phyloP scores from a whole-genome alignment of 2,797 vertebrate species.

The Darevskia nairensis region DNA sequence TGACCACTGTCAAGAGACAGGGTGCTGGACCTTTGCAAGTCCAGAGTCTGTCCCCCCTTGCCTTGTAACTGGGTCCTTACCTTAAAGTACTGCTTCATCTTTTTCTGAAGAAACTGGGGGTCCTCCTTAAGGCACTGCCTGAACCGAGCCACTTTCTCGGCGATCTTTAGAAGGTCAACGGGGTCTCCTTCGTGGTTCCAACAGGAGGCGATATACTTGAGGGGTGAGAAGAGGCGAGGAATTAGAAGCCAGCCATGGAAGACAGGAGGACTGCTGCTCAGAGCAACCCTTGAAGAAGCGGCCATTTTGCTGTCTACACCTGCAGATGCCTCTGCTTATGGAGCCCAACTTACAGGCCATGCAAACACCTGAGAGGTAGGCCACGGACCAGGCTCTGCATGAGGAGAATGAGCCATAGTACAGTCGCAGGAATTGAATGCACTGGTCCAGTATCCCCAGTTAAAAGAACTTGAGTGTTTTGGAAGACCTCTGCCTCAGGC shows the following conservation, averaged over 20 bases:
- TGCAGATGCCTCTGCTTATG: background rate
- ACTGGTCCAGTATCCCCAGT: background rate
- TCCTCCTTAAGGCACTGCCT: conserved; percentile 86
- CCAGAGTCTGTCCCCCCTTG: background rate
- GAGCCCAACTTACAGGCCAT: too few relatives aligned
- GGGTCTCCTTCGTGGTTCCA: conserved; percentile 98
- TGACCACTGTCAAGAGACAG: background rate
- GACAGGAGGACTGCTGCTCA: background rate
- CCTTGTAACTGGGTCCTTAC: conserved; percentile 69
- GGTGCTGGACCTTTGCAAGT: background rate
- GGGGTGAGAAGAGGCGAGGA: background rate
- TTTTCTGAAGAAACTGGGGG: conserved; percentile 90
- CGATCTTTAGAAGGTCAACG: conserved; percentile 88
- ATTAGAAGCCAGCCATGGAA: background rate
- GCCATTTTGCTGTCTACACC: background rate
- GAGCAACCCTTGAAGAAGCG: background rate
- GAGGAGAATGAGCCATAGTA: background rate
- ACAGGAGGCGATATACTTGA: conserved; percentile 88
- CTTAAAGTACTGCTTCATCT: conserved; percentile 91
- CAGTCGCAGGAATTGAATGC: background rate
- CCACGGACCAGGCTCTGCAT: too few relatives aligned
- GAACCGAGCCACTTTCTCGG: conserved; percentile 83
- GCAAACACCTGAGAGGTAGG: background rate
- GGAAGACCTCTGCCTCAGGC: background rate
- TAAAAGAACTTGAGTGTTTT: background rate